These are phyloP conservation scores for Thysanoteuthis rhombus DNA, from an alignment of 2,888 invertebrate species.

Conservation along the genomic window DNA sequence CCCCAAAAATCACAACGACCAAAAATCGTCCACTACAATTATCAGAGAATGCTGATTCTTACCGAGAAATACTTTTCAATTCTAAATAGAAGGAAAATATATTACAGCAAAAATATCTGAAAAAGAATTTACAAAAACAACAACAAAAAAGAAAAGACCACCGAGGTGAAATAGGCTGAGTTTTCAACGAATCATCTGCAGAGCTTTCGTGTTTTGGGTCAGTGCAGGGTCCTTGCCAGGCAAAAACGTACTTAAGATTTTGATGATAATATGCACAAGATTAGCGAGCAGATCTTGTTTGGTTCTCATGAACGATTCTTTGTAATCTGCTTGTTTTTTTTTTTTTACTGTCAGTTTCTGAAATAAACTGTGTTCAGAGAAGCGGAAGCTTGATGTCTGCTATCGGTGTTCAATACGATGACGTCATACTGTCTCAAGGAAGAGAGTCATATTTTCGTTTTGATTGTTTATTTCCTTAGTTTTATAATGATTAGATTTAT, in stretches of 20 bases:
- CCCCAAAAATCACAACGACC: too few relatives aligned
- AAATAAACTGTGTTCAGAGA: not conserved
- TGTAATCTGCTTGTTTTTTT: not conserved
- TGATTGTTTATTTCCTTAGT: not conserved
- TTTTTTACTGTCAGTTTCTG: not conserved
- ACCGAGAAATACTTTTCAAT: not conserved
- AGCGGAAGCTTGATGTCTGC: not conserved
- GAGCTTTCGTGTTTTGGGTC: not conserved
- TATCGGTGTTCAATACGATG: not conserved
- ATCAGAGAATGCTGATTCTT: not conserved
- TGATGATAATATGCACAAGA: not conserved
- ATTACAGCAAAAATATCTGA: too few relatives aligned
- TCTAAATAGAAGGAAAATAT: not conserved
- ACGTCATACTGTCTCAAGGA: not conserved
- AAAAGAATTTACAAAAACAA: not conserved
- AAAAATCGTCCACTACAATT: too few relatives aligned
- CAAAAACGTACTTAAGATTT: not conserved
- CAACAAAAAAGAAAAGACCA: not conserved
- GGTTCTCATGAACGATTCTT: not conserved
- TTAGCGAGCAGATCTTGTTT: not conserved
- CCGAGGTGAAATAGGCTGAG: not conserved
- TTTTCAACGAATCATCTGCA: not conserved
- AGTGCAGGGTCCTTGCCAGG: not conserved
- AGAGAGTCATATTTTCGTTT: not conserved
- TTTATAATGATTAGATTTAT: not conserved